Conservation (phyloP, 2,113 vertebrate genomes). For the Lipotes vexillifer region DNA sequence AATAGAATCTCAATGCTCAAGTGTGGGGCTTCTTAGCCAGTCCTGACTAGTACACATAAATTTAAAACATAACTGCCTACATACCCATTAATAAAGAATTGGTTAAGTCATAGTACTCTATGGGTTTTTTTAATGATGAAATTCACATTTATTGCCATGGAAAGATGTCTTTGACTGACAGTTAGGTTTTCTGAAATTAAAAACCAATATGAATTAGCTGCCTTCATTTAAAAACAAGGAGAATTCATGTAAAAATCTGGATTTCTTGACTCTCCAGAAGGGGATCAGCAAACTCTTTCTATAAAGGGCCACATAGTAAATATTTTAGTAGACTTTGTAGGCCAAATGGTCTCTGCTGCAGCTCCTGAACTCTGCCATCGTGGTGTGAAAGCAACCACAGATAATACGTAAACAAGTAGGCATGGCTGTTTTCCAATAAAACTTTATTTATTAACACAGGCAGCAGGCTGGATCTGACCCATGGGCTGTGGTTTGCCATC, state of each 20-base stretch:
- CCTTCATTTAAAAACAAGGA: not conserved
- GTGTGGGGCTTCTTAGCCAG: not conserved
- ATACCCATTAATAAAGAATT: not conserved
- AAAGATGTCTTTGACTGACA: not conserved
- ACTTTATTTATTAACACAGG: not conserved
- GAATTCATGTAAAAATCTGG: not conserved
- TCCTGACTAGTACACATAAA: not conserved
- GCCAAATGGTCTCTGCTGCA: not conserved
- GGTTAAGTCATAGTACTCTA: not conserved
- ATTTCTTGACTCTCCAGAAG: not conserved
- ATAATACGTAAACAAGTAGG: rapidly evolving
- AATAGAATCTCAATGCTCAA: not conserved
- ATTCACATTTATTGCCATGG: not conserved
- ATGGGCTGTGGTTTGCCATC: rapidly evolving
- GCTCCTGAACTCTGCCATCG: no score
- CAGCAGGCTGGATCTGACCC: not conserved
- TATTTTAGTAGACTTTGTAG: not conserved
- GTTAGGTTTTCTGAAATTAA: not conserved
- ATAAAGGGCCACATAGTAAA: not conserved
- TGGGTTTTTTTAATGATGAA: not conserved
- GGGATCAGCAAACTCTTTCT: not conserved
- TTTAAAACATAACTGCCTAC: not conserved
- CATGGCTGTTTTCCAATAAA: not conserved
- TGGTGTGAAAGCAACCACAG: not conserved
- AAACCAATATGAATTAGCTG: not conserved